Base-by-base conservation (phyloP, 2,113 vertebrate genomes). In the Corythornis cristatus region DNA sequence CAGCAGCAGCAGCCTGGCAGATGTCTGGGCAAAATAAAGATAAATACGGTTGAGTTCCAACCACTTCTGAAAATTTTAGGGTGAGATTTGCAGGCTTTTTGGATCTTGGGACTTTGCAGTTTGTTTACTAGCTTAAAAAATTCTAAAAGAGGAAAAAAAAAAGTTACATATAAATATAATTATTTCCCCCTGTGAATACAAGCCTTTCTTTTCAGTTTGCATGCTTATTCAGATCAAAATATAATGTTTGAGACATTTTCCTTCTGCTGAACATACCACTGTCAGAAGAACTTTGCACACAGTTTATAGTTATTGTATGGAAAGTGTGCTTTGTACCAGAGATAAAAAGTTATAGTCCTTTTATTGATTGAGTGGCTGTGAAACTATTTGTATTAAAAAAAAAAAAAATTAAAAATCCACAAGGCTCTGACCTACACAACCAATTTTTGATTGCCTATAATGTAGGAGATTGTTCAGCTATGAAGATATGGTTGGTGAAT, bases 231-330 rank as follows among this genome's bases (percentile, higher is more conserved):
- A 58, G 83, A 89, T 91, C 91, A 90, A 95, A 96, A 93, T 94
- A 91, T n/a, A 90, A 94, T 42, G 90, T 66, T 74, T 1, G 19
- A 92, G 95, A 96, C 86, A 64, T 93, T 94, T 96, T 90, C 92
- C 94, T 96, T 92, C 94, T 93, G 93, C 73, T 95, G 78, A 88
- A 71, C 94, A 96, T 96, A 95, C 92, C 93, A 50, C 73, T 96
- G 93, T 95, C 94, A 95, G 87, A 83, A 86, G 46, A 95, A 86
- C 84, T 94, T 88, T 93, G 78, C 82, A 60, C 94, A 93, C 95
- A 96, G 88, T 94, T 96, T 94, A 95, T 6, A 96, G 87, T 89
- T 82, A 66, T 61, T 79, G 48, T 67, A 89, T 76, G 86, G 40
- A 93, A 96, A 96, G 48, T 12, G 79, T 85, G 58, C 84, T 90